Evolutionary conservation across 2,888 invertebrate genomes (phyloP), one percentile per base, ranked within the genome.

Genomic region (Rhogogaster chlorosoma): DNA sequence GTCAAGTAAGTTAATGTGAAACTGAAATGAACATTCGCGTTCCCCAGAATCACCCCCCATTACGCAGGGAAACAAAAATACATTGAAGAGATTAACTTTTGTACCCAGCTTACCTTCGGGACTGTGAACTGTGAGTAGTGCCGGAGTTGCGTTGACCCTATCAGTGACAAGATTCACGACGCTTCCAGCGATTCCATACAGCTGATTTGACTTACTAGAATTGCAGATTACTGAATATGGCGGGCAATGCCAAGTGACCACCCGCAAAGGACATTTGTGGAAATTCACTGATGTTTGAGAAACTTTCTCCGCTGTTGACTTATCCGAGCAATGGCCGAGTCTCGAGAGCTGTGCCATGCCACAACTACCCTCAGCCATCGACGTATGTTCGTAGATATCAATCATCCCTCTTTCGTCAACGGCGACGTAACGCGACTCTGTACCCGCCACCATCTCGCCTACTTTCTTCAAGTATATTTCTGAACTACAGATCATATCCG

Each of bases 61-160:
- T 73, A n/a, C n/a, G n/a, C 10, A 45, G 49, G 6, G 29, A 18
- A 18, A 18, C n/a, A 29, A 77, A 45, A 36, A 38, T 9, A 18
- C 9, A 71, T 18, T 1, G 9, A n/a, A 71, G 26, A 38, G 18
- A 71, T 22, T 3, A 15, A 38, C 32, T 12, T 29, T 36, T 29
- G 29, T 15, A 38, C 10, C 3, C 71, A 38, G 71, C 75, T 49
- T 15, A 80, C 80, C 80, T 38, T 57, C 22, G n/a, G 80, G 57
- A 80, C 36, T 22, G 12, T 10, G 36, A 61, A 80, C 57, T n/a
- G 18, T n/a, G 6, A 22, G 45, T 38, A 80, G 15, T 12, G 38
- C 80, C 10, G 61, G 38, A 32, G 80, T 80, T 61, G 80, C 80
- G 61, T 80, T 80, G 22, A 80, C 4, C n/a, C 38, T 38, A 9